Evolutionary conservation across 2,113 vertebrate species (phyloP).

Genomic region (Brienomyrus brachyistius): DNA sequence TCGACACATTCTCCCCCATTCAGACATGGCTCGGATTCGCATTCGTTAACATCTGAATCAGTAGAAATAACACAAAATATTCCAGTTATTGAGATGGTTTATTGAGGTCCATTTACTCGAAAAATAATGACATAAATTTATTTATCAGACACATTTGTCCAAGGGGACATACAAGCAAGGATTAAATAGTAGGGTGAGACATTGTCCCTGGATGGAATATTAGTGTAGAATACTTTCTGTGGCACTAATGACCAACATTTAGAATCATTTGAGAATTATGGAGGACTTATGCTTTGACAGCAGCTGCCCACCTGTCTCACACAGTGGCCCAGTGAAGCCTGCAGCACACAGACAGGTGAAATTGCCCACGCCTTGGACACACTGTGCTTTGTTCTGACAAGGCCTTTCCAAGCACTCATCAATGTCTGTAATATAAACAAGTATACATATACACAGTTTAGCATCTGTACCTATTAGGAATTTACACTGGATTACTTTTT

Average conservation of each 20-base stretch:
- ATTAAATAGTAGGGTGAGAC: background rate
- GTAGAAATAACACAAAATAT: slow-evolving; percentile 3
- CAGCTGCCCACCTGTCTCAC: slow-evolving; percentile 60
- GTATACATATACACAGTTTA: background rate
- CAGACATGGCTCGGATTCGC: slow-evolving; percentile 74
- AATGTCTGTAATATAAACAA: slow-evolving; percentile 51
- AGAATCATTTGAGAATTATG: background rate
- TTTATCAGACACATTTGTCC: background rate
- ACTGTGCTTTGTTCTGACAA: slow-evolving; percentile 56
- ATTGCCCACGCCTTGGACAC: slow-evolving; percentile 50
- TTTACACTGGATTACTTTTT: background rate
- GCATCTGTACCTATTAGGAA: background rate
- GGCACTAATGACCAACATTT: background rate
- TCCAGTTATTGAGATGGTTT: background rate
- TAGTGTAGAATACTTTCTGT: background rate
- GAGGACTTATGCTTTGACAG: background rate
- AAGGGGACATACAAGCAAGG: background rate
- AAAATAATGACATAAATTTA: background rate
- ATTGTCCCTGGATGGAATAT: background rate
- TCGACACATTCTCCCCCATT: slow-evolving; percentile 76
- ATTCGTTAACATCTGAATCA: slow-evolving; percentile 74
- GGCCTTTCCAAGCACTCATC: slow-evolving; percentile 59
- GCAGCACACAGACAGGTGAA: slow-evolving; percentile 61
- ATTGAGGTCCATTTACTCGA: background rate
- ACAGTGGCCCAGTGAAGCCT: slow-evolving; percentile 58